Conservation (phyloP, 1,140 invertebrate genomes). For the Dysdera silvatica region DNA sequence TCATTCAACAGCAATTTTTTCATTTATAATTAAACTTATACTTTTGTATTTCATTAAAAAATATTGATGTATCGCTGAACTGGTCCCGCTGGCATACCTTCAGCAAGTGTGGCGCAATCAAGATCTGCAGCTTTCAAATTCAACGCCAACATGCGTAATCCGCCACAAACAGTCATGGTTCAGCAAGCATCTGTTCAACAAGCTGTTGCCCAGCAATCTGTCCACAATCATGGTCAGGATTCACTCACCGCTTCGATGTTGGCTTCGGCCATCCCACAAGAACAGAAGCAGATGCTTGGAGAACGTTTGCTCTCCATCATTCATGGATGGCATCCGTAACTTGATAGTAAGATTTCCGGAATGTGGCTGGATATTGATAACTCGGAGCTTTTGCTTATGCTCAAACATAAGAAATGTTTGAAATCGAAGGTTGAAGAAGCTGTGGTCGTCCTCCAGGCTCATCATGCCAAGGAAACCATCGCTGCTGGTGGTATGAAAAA, state of each 20-base stretch:
- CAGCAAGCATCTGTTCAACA: constrained; percentile 51
- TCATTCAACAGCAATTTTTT: no score
- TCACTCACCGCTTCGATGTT: constrained; percentile 90
- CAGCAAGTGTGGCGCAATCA: no score
- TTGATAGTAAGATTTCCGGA: constrained; percentile 97
- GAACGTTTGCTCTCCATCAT: constrained; percentile 98
- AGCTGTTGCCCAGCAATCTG: constrained; percentile 59
- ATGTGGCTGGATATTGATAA: constrained; percentile 99
- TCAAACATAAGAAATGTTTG: constrained; percentile 90
- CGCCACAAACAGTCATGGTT: constrained; percentile 44
- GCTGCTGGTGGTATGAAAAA: constrained; percentile 19
- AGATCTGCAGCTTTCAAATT: constrained; percentile 74
- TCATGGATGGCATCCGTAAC: constrained; percentile 76
- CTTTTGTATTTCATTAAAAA: no score
- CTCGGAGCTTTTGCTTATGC: constrained; percentile 94
- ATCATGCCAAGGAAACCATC: constrained; percentile 76
- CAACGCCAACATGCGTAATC: constrained; percentile 52
- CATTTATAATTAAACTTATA: no score
- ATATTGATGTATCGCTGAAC: no score
- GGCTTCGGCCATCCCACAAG: constrained; percentile 81
- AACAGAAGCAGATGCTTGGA: constrained; percentile 98
- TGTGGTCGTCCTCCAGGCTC: constrained; percentile 91
- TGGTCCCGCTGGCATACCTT: no score
- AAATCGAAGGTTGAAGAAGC: constrained; percentile 96
- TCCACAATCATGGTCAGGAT: constrained; percentile 79